Conservation (phyloP, 2,113 vertebrate genomes). For the Callipepla californica region DNA sequence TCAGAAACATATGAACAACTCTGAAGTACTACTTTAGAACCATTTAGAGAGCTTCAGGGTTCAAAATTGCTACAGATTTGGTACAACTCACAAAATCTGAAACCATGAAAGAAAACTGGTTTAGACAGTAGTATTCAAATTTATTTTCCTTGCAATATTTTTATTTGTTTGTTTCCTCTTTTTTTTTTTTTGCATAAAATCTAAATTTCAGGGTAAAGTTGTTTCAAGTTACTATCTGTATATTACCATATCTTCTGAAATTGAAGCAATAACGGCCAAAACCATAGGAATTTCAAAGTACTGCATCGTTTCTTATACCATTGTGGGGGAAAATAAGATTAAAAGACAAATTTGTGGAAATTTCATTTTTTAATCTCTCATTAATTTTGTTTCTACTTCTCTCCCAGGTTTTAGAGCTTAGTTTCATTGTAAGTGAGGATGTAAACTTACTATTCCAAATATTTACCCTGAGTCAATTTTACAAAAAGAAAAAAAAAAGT, state of each 20-base stretch:
- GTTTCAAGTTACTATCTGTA: too few species aligned
- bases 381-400: not conserved
- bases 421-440: not conserved
- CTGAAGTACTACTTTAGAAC: not conserved
- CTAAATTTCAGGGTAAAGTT: not conserved
- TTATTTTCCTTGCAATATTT: not conserved
- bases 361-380: not conserved
- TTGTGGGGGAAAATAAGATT: not conserved
- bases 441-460: not conserved
- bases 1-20: not conserved
- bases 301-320: accelerated
- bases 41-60: not conserved
- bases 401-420: not conserved
- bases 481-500: not conserved
- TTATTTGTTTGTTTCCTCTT: not conserved
- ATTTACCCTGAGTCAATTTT: not conserved
- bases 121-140: not conserved
- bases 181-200: not conserved
- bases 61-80: not conserved
- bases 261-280: not conserved
- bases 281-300: not conserved
- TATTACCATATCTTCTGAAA: not conserved
- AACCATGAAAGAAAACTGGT: not conserved
- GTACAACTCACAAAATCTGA: not conserved
- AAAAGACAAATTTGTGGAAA: not conserved